Conservation (phyloP, 1,140 invertebrate genomes). For the Pseudoatta argentina region DNA sequence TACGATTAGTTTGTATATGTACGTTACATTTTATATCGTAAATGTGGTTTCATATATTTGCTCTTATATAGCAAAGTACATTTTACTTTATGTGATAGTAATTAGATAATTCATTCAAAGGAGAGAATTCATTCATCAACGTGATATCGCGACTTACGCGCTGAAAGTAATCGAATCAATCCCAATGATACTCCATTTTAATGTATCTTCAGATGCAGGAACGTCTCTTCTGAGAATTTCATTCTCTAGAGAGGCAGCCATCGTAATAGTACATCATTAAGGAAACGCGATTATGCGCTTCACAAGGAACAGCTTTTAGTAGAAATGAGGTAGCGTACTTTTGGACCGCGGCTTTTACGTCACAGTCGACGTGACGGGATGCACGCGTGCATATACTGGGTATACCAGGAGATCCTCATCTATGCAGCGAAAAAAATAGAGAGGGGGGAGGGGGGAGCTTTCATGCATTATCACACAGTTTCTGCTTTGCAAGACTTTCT, state of each 20-base stretch:
- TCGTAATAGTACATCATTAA: slow-evolving; percentile 42
- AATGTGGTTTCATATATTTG: not conserved
- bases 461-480: slow-evolving; percentile 69
- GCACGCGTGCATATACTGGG: not conserved
- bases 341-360: slow-evolving; percentile 39
- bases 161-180: not conserved
- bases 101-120: not conserved
- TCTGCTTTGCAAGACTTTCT: slow-evolving; percentile 75
- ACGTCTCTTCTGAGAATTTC: not conserved
- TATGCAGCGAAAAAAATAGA: slow-evolving; percentile 46
- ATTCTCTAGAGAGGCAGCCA: not conserved
- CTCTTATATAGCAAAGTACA: not conserved
- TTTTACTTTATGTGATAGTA: not conserved
- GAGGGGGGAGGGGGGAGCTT: slow-evolving; percentile 3
- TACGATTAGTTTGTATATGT: not conserved
- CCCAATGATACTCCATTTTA: not conserved
- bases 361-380: slow-evolving; percentile 13
- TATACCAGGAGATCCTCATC: slow-evolving; percentile 25
- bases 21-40: not conserved
- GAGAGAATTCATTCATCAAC: not conserved
- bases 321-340: slow-evolving; percentile 52
- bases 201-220: slow-evolving; percentile 7
- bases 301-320: slow-evolving; percentile 43
- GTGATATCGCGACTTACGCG: slow-evolving; percentile 10
- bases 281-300: slow-evolving; percentile 33